Base-by-base conservation (phyloP, 1,140 invertebrate genomes). In the Lasioglossum baleicum region DNA sequence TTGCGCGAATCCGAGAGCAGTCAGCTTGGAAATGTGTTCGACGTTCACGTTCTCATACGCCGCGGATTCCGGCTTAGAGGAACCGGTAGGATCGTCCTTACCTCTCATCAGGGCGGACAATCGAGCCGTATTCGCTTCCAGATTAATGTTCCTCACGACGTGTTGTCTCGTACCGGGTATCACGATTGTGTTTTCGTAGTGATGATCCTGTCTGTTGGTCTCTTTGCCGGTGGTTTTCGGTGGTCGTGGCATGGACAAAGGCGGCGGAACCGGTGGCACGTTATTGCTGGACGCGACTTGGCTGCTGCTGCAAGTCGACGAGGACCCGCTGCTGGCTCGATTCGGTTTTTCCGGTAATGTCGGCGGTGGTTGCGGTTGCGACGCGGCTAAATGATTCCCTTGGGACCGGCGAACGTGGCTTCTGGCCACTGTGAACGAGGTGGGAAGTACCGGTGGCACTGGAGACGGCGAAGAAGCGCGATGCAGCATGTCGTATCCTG, bases 21-120 rank as follows among this genome's bases (percentile, higher is more conserved):
- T 97, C 63, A 99, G 93, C 76, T 96, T 95, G 3, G 97, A 96
- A 65, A 99, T 98, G 88, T 98, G 97, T 88, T 98, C 97, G 92
- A 98, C 96, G 90, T 98, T 98, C 48, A 98, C 95, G 90, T 98
- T 98, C 91, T 98, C 97, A 88, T 97, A 98, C 83, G 94, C 91
- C 20, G 91, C 88, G n/a, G 89, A 85, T 22, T 90, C 90, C 1
- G 88, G 72, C 73, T 92, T 91, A 11, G 88, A 80, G 22, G 88
- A 78, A 7, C 81, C 83, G 26, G 86, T 85, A 10, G 82, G 86
- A 65, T 93, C 91, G 7, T 92, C 88, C n/a, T 90, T 91, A 66
- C 87, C 90, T 48, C 87, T 92, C 91, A 93, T 93, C 61, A 93
- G 75, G 11, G 92, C 92, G 20, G 88, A 90, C 20, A 91, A 83